These are phyloP conservation scores for Gerris lacustris DNA, from an alignment of 2,888 invertebrate genomes.

Conservation along the genomic window DNA sequence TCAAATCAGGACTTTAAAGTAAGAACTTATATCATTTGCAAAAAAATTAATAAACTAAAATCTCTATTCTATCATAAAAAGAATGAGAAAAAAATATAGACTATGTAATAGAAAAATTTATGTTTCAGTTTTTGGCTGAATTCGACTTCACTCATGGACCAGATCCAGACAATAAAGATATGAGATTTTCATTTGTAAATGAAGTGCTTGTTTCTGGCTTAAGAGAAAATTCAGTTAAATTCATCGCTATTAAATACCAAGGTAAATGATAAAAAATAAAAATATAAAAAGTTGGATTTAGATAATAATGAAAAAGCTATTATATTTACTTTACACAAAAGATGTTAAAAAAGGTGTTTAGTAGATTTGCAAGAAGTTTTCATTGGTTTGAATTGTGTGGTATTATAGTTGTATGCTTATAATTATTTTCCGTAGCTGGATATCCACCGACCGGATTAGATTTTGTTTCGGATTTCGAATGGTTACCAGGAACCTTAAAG, in stretches of 20 bases:
- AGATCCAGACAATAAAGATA: slow-evolving; percentile 46
- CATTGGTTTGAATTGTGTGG: too few species aligned
- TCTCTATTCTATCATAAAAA: too few species aligned
- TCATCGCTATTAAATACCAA: background rate
- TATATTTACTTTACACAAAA: too few species aligned
- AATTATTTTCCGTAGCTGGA: background rate
- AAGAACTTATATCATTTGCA: too few species aligned
- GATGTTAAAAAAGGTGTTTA: too few species aligned
- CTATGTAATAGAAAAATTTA: background rate
- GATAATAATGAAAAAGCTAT: too few species aligned
- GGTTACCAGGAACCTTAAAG: slow-evolving; percentile 35
- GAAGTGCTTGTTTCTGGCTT: background rate
- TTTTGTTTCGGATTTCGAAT: background rate
- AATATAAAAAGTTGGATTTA: background rate
- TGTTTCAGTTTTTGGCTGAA: slow-evolving; percentile 37
- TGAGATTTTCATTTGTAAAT: slow-evolving; percentile 41
- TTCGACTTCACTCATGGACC: slow-evolving; percentile 49
- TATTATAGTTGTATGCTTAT: too few species aligned
- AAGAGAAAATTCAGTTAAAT: background rate
- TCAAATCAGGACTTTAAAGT: slow-evolving; percentile 36
- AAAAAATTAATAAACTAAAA: too few species aligned
- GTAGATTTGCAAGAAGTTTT: too few species aligned
- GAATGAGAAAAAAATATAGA: too few species aligned
- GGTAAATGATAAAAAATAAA: slow-evolving; percentile 24
- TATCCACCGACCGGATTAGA: background rate